Percentiles rank a stretch among this genome's conserved stretches.
Evolutionary conservation across 1,140 invertebrate genomes (phyloP).

Genomic region (Caenorhabditis briggsae): DNA sequence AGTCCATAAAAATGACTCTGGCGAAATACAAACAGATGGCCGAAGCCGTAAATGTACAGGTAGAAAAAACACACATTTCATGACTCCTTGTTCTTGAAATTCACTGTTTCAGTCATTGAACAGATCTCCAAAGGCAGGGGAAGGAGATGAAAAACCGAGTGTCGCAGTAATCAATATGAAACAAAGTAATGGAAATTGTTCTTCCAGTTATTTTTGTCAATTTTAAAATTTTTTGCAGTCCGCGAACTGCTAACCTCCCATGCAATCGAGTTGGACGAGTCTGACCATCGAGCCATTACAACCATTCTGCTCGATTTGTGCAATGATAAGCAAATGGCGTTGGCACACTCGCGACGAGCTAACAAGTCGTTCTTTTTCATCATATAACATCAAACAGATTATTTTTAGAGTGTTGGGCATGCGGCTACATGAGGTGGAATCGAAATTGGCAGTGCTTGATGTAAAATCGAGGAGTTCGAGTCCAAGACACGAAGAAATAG

Average conservation of each 20-base stretch:
- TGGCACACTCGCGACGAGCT: constrained; percentile 60
- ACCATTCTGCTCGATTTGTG: constrained; percentile 64
- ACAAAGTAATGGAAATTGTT: constrained; percentile 30
- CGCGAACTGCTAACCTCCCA: constrained; percentile 61
- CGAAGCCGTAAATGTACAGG: constrained; percentile 56
- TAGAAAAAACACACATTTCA: background rate
- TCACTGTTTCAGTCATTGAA: background rate
- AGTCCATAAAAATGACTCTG: constrained; percentile 62
- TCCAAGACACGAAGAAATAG: constrained; percentile 37
- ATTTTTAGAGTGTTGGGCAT: constrained; percentile 54
- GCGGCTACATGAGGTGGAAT: constrained; percentile 53
- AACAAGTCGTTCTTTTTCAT: constrained; percentile 55
- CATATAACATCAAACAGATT: background rate
- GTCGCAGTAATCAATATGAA: constrained; percentile 65
- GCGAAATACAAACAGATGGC: constrained; percentile 63
- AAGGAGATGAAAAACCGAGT: constrained; percentile 54
- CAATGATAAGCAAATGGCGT: constrained; percentile 65
- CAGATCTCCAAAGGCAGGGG: constrained; percentile 21
- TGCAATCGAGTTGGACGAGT: constrained; percentile 62
- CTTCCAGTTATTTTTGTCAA: background rate
- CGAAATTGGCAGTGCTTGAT: constrained; percentile 42
- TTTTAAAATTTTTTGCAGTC: constrained; percentile 40
- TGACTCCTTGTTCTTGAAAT: background rate
- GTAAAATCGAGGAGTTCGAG: constrained; percentile 48
- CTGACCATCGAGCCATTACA: constrained; percentile 60